Conservation (phyloP, 2,797 vertebrate genomes). For the Tadarida brasiliensis region DNA sequence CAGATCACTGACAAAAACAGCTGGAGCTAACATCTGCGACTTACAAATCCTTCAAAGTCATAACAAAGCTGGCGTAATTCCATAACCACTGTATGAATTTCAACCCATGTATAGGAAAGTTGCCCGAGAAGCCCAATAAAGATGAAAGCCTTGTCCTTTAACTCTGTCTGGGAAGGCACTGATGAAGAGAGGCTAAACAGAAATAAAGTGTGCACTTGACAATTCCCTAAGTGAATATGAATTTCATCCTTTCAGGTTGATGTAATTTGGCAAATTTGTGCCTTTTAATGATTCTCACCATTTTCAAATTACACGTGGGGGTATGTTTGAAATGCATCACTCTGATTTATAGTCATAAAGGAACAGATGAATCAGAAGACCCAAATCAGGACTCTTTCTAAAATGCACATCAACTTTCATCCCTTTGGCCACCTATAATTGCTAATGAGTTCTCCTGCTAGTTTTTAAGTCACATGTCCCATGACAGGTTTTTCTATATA, state of each 20-base stretch:
- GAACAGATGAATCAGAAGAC: slow-evolving; percentile 55
- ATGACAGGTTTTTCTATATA: neutral
- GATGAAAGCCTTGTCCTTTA: slow-evolving; percentile 69
- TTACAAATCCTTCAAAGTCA: slow-evolving; percentile 59
- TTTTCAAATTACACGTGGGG: slow-evolving; percentile 79
- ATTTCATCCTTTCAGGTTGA: slow-evolving; percentile 68
- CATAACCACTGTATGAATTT: slow-evolving; percentile 56
- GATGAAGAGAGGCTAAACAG: slow-evolving; percentile 41
- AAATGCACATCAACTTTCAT: neutral
- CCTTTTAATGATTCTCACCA: slow-evolving; percentile 77
- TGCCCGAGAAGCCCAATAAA: neutral
- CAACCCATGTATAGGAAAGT: neutral
- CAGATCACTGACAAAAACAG: slow-evolving; percentile 69
- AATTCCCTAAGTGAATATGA: slow-evolving; percentile 22
- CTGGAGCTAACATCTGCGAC: slow-evolving; percentile 74
- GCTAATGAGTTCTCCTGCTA: slow-evolving; percentile 50
- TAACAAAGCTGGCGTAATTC: slow-evolving; percentile 61
- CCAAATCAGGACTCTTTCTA: neutral
- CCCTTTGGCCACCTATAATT: slow-evolving; percentile 27
- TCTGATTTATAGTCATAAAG: slow-evolving; percentile 68
- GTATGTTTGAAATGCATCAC: slow-evolving; percentile 70
- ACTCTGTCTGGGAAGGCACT: slow-evolving; percentile 8
- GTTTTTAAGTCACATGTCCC: slow-evolving; percentile 16
- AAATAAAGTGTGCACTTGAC: slow-evolving; percentile 68
- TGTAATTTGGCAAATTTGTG: slow-evolving; percentile 69